phyloP scores from a whole-genome alignment of 2,888 invertebrate genomes.

The Acronicta psi region DNA sequence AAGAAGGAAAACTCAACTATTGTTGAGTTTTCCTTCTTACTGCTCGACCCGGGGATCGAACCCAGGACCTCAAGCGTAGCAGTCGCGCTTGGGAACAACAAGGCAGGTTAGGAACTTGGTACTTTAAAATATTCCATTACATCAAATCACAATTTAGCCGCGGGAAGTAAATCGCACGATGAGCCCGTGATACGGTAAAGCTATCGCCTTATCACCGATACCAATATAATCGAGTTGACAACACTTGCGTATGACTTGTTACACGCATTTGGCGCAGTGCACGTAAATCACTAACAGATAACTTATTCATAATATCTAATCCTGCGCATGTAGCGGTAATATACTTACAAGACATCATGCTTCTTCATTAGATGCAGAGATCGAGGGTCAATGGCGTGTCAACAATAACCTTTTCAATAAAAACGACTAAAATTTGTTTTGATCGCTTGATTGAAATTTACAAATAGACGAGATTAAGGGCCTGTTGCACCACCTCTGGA shows the following conservation, averaged over 20 bases:
- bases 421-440: too few relatives aligned
- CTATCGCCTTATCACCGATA: slow-evolving; percentile 14
- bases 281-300: slow-evolving; percentile 21
- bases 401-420: too few relatives aligned
- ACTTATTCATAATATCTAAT: slow-evolving; percentile 8
- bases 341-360: neutral
- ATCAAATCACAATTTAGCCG: slow-evolving; percentile 8
- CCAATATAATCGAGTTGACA: slow-evolving; percentile 27
- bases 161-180: slow-evolving; percentile 19
- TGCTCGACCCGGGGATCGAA: too few relatives aligned
- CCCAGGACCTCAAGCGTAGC: too few relatives aligned
- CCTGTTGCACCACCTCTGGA: too few relatives aligned
- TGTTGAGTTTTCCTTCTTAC: too few relatives aligned
- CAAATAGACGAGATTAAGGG: too few relatives aligned
- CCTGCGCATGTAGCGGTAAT: neutral
- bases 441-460: too few relatives aligned
- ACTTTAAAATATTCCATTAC: slow-evolving; percentile 18
- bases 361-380: neutral
- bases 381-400: too few relatives aligned
- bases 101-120: too few relatives aligned
- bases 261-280: slow-evolving; percentile 4
- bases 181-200: slow-evolving; percentile 25
- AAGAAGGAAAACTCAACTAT: too few relatives aligned
- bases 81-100: too few relatives aligned
- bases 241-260: slow-evolving; percentile 11